These are phyloP conservation scores for Zalophus californianus DNA, from an alignment of 2,797 vertebrate genomes.

Conservation along the genomic window DNA sequence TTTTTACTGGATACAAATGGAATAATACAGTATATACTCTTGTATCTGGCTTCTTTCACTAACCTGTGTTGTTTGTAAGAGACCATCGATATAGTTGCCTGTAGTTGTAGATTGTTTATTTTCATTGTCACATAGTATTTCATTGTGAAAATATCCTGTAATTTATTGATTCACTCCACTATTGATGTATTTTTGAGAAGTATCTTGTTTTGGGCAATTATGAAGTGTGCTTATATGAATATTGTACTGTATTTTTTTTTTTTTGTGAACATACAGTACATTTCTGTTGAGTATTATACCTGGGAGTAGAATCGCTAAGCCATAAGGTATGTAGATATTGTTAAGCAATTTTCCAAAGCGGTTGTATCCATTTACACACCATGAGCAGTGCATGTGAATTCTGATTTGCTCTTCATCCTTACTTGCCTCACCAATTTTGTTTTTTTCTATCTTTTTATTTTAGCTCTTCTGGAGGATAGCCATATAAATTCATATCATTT, in stretches of 20 bases:
- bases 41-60: background rate
- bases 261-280: background rate
- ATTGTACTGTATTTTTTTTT: background rate
- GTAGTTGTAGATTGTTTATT: background rate
- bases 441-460: background rate
- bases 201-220: background rate
- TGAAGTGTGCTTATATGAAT: background rate
- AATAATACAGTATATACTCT: background rate
- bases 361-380: background rate
- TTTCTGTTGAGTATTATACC: background rate
- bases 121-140: background rate
- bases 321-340: background rate
- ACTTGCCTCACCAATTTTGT: background rate
- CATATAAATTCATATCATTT: background rate
- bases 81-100: background rate
- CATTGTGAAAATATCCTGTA: background rate
- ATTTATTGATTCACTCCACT: background rate
- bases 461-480: background rate
- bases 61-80: background rate
- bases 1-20: background rate
- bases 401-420: background rate
- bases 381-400: background rate
- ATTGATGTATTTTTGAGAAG: background rate
- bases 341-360: background rate
- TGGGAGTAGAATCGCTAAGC: background rate